Evolutionary conservation across 2,888 invertebrate species (phyloP).

Genomic region (Tetrapedia diversipes): DNA sequence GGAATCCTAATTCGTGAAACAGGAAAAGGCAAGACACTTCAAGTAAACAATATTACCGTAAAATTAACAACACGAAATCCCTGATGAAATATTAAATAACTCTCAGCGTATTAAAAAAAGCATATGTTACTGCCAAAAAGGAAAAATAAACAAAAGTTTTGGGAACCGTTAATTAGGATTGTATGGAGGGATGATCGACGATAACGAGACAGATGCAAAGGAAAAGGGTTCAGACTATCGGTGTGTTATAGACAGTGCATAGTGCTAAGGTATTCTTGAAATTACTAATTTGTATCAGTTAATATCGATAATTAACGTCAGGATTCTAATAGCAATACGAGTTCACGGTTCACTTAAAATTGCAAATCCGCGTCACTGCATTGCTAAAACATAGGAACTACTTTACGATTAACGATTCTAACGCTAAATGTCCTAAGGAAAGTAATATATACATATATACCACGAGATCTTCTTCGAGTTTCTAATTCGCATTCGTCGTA

Average conservation of each 20-base stretch:
- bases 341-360: constrained; percentile 21
- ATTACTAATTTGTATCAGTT: constrained; percentile 21
- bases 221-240: not conserved
- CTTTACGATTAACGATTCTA: constrained; percentile 25
- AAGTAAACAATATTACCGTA: not conserved
- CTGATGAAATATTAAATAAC: not conserved
- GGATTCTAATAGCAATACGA: constrained; percentile 41
- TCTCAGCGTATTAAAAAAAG: constrained; percentile 21
- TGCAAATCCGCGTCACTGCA: constrained; percentile 11
- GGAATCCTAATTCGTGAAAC: not conserved
- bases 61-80: not conserved
- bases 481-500: constrained; percentile 23
- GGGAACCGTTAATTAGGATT: constrained; percentile 21
- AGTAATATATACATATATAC: constrained; percentile 20
- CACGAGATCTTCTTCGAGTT: constrained; percentile 19
- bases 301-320: constrained; percentile 31
- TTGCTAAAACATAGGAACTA: constrained; percentile 19
- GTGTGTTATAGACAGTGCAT: not conserved
- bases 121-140: constrained; percentile 44
- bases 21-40: not conserved
- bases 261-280: constrained; percentile 19
- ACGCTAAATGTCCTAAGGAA: constrained; percentile 44
- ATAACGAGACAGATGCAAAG: not conserved
- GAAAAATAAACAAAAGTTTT: not conserved
- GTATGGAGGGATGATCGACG: not conserved